Evolutionary conservation across 2,888 invertebrate species (phyloP).

Genomic region (Callyntrura guangdongensis): DNA sequence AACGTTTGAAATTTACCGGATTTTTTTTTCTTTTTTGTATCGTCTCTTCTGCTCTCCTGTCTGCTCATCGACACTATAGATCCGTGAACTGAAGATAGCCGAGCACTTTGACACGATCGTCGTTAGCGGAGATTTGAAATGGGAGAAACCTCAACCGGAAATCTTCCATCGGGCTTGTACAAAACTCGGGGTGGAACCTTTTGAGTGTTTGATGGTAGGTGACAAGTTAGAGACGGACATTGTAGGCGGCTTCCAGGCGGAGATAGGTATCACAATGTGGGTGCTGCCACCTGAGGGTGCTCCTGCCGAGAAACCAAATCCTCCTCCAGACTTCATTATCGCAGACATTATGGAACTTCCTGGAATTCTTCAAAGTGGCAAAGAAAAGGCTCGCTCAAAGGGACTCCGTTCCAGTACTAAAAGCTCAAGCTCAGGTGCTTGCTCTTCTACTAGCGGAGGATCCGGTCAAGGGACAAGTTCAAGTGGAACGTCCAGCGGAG

Average conservation of each 20-base stretch:
- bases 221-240: slow-evolving; percentile 96
- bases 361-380: slow-evolving; percentile 83
- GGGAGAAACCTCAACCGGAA: slow-evolving; percentile 94
- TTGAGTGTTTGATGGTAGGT: slow-evolving; percentile 94
- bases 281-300: slow-evolving; percentile 88
- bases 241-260: slow-evolving; percentile 92
- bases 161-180: slow-evolving; percentile 92
- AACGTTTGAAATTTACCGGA: slow-evolving; percentile 21
- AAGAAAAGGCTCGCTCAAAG: slow-evolving; percentile 82
- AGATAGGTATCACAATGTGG: slow-evolving; percentile 93
- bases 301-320: slow-evolving; percentile 86
- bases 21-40: slow-evolving; percentile 58
- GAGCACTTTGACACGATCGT: slow-evolving; percentile 84
- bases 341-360: slow-evolving; percentile 82
- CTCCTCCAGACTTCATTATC: slow-evolving; percentile 84
- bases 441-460: slow-evolving; percentile 22
- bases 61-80: slow-evolving; percentile 74
- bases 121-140: slow-evolving; percentile 86
- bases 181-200: slow-evolving; percentile 91
- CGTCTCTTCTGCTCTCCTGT: slow-evolving; percentile 13
- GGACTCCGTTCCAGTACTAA: slow-evolving; percentile 78
- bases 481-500: slow-evolving; percentile 5
- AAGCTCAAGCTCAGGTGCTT: slow-evolving; percentile 70
- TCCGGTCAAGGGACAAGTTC: slow-evolving; percentile 42
- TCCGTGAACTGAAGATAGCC: slow-evolving; percentile 83